These are phyloP conservation scores for Radopholus similis DNA, from an alignment of 1,140 invertebrate genomes.

Conservation along the genomic window DNA sequence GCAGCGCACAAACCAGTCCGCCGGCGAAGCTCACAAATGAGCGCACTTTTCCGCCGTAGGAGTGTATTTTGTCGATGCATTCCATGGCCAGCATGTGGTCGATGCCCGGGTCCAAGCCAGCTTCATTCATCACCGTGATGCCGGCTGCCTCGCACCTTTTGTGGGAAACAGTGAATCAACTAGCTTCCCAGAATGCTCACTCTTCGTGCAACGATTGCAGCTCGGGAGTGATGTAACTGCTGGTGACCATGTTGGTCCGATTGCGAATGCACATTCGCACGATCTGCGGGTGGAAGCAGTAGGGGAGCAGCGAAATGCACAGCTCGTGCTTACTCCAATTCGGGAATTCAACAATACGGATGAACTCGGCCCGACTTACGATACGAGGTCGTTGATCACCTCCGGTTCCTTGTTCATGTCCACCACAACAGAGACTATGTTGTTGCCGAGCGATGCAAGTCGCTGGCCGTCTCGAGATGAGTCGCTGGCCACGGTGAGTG, in stretches of 20 bases:
- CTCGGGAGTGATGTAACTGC: slow-evolving; percentile 82
- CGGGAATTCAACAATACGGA: not conserved
- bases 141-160: slow-evolving; percentile 69
- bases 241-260: slow-evolving; percentile 87
- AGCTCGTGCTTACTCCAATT: slow-evolving; percentile 69
- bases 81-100: slow-evolving; percentile 95
- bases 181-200: slow-evolving; percentile 65
- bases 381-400: slow-evolving; percentile 71
- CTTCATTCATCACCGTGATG: slow-evolving; percentile 86
- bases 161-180: not conserved
- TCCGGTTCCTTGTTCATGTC: slow-evolving; percentile 73
- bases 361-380: slow-evolving; percentile 8
- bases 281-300: slow-evolving; percentile 75
- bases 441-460: slow-evolving; percentile 72
- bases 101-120: slow-evolving; percentile 93
- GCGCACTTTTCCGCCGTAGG: slow-evolving; percentile 68
- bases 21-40: slow-evolving; percentile 96
- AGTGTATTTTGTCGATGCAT: slow-evolving; percentile 84
- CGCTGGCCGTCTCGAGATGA: slow-evolving; percentile 81
- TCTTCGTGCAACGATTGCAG: slow-evolving; percentile 75
- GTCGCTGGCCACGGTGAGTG: slow-evolving; percentile 81
- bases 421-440: slow-evolving; percentile 71
- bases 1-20: too few relatives aligned
- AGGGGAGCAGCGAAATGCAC: slow-evolving; percentile 82
- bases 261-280: slow-evolving; percentile 81